Evolutionary conservation across 1,140 invertebrate genomes (phyloP).

Genomic region (Vollenhovia emeryi): DNA sequence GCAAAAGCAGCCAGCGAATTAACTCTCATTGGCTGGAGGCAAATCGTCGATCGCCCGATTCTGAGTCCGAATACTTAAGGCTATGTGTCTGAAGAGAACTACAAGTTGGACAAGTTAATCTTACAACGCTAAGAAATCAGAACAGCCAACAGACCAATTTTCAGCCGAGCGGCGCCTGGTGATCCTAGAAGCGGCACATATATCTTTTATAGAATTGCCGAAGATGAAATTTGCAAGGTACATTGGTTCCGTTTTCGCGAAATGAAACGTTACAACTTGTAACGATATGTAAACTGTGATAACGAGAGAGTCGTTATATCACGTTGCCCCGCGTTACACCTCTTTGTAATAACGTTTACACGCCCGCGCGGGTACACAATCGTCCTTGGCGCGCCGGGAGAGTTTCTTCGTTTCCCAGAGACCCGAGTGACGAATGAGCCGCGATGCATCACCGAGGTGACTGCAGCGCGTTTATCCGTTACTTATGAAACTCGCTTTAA

Average conservation of each 20-base stretch:
- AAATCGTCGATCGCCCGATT: too few relatives aligned
- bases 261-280: conserved; percentile 23
- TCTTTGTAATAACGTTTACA: conserved; percentile 52
- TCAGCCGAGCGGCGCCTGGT: not conserved
- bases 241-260: not conserved
- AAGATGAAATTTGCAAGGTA: not conserved
- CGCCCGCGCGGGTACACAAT: conserved; percentile 23
- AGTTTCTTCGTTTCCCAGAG: conserved; percentile 54
- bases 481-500: conserved; percentile 57
- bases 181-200: not conserved
- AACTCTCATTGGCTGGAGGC: too few relatives aligned
- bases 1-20: too few relatives aligned
- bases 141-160: not conserved
- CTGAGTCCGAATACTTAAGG: too few relatives aligned
- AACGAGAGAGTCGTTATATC: conserved; percentile 31
- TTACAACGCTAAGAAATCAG: not conserved
- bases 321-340: conserved; percentile 10
- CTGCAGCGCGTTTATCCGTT: conserved; percentile 45
- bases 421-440: conserved; percentile 52
- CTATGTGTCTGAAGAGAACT: not conserved
- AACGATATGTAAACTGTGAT: conserved; percentile 49
- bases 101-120: not conserved
- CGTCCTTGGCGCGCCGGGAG: not conserved
- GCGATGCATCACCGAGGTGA: conserved; percentile 62
- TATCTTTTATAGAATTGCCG: not conserved